Base-by-base conservation (phyloP, 2,797 vertebrate species). In the Distichodus sexfasciatus region DNA sequence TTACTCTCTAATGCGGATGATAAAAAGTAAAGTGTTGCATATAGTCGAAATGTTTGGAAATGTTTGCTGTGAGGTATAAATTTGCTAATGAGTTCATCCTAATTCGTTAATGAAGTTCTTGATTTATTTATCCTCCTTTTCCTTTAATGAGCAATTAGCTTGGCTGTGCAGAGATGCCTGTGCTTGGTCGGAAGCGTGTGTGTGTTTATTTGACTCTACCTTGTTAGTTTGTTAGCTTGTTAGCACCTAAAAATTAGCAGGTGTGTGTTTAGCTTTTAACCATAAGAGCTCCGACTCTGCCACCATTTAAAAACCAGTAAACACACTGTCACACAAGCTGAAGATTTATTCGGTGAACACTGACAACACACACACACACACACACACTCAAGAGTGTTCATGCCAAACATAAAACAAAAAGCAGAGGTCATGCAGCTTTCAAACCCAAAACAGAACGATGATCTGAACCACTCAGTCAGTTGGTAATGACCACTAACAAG, bases 401-500 rank as follows among this genome's bases (percentile, higher is more conserved):
- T 72, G 69, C 69, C 35, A 51, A 21, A 57, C 46, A 24, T 69
- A 51, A 75, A 75, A 69, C 35, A 69, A 64, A 72, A 66, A 46
- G 55, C n/a, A 69, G 59, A 72, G 76, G 69, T 73, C 73, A 72
- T 12, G 10, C 29, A 19, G 28, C 29, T 38, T 57, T 33, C 36
- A 26, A 46, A 57, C 58, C 41, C 31, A n/a, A 38, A 55, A 55
- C 55, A 66, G 55, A 69, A 58, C 35, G 54, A 41, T 63, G 35
- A 69, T 40, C 19, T 66, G 76, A 63, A 69, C n/a, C 60, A 71
- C 50, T 71, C 69, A 74, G 61, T 75, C 73, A 69, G 70, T 46
- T 58, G 48, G 60, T 78, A 79, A 79, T 79, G 77, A 73, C 72
- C 70, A 71, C 61, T 76, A 79, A 76, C 77, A 76, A 73, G 77